Percentiles rank a stretch among this genome's conserved stretches.
Evolutionary conservation across 1,140 invertebrate species (phyloP).

Genomic region (Drosophila littoralis): DNA sequence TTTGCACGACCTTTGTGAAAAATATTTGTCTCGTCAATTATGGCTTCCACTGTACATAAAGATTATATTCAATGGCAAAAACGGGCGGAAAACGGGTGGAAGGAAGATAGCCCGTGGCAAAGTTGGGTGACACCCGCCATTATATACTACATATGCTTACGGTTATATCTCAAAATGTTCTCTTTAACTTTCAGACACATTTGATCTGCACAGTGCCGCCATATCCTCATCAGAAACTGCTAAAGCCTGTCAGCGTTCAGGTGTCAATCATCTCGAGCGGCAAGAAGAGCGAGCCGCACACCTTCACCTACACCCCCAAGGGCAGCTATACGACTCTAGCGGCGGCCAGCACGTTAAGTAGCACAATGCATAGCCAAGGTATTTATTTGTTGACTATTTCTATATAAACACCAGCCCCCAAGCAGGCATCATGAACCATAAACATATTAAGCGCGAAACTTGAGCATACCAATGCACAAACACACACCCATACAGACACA

Average conservation of each 20-base stretch:
- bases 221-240: constrained; percentile 88
- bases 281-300: constrained; percentile 94
- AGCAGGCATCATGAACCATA: constrained; percentile 26
- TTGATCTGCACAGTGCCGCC: constrained; percentile 95
- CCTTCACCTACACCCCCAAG: constrained; percentile 92
- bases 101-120: no score
- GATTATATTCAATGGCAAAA: no score
- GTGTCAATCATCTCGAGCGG: constrained; percentile 93
- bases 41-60: no score
- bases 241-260: constrained; percentile 89
- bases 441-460: constrained; percentile 23
- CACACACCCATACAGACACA: background rate
- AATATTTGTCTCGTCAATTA: no score
- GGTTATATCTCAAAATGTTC: background rate
- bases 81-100: no score
- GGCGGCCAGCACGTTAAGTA: constrained; percentile 82
- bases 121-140: no score
- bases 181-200: constrained; percentile 89
- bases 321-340: constrained; percentile 75
- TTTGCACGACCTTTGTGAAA: no score
- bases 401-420: constrained; percentile 25
- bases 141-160: no score
- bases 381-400: constrained; percentile 79
- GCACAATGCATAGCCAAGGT: constrained; percentile 78
- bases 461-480: constrained; percentile 10